phyloP scores from a whole-genome alignment of 2,888 invertebrate species.

The Ophion slaviceki region DNA sequence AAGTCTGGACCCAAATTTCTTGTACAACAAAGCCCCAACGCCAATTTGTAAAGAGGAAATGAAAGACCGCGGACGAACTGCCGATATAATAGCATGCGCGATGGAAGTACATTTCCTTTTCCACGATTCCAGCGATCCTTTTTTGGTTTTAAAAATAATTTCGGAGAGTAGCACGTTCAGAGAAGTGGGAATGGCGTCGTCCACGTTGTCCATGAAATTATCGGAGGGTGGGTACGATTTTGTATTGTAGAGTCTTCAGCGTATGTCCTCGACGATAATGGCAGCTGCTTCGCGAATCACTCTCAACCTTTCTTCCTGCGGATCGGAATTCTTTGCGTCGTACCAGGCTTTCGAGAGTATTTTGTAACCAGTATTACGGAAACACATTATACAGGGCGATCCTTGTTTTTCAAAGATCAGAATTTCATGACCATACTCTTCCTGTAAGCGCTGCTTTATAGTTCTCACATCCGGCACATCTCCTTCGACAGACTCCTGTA shows the following conservation, averaged over 20 bases:
- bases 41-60: conserved; percentile 56
- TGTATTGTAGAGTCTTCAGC: conserved; percentile 58
- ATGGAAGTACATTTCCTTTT: conserved; percentile 40
- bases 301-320: conserved; percentile 55
- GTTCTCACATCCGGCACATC: conserved; percentile 61
- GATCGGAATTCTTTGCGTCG: conserved; percentile 45
- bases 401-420: conserved; percentile 46
- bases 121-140: conserved; percentile 56
- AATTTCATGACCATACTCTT: conserved; percentile 66
- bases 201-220: conserved; percentile 44
- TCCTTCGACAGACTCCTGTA: conserved; percentile 52
- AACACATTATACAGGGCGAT: conserved; percentile 55
- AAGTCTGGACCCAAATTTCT: conserved; percentile 34
- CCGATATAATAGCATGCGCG: conserved; percentile 64
- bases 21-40: conserved; percentile 32
- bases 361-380: conserved; percentile 63
- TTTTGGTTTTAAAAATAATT: conserved; percentile 60
- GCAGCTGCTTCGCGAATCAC: conserved; percentile 56
- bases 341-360: conserved; percentile 61
- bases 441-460: conserved; percentile 52
- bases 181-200: conserved; percentile 36
- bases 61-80: conserved; percentile 66
- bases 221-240: conserved; percentile 55
- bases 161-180: conserved; percentile 53
- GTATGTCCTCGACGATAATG: conserved; percentile 64